phyloP scores from a whole-genome alignment of 2,113 vertebrate genomes.

The Cryptoleucopteryx plumbea region DNA sequence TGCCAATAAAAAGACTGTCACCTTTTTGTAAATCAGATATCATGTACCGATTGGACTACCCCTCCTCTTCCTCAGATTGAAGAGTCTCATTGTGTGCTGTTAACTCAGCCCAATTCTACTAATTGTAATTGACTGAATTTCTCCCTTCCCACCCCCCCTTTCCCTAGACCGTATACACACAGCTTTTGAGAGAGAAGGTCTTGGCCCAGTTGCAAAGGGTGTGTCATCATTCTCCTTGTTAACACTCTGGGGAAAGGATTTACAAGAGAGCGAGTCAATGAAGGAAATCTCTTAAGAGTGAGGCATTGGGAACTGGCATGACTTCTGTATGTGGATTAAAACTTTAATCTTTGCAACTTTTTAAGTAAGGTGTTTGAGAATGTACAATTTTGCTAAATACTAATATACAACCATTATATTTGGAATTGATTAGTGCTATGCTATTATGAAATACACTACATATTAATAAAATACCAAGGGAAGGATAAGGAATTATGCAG shows the following conservation, averaged over 20 bases:
- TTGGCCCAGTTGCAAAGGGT: not conserved
- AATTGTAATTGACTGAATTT: not conserved
- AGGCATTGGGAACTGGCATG: not conserved
- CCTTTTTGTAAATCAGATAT: not conserved
- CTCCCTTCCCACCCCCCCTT: fast-evolving
- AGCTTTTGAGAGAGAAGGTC: not conserved
- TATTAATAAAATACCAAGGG: not conserved
- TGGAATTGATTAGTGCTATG: not conserved
- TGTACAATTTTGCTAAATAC: not conserved
- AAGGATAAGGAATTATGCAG: not conserved
- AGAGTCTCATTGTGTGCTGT: not conserved
- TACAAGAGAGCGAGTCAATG: not conserved
- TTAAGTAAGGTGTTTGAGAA: not conserved
- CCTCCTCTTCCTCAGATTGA: not conserved
- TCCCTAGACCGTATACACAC: too few species aligned
- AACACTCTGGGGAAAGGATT: not conserved
- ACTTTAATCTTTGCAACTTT: not conserved
- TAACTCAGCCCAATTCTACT: not conserved
- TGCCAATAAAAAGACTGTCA: not conserved
- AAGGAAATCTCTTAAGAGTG: not conserved
- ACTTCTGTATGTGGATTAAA: not conserved
- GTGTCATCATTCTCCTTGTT: not conserved
- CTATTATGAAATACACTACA: not conserved
- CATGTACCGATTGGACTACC: not conserved
- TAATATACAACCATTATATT: not conserved